Evolutionary conservation across 1,140 invertebrate genomes (phyloP), one percentile per base, ranked within the genome.

Genomic region (Anoplolepis gracilipes): DNA sequence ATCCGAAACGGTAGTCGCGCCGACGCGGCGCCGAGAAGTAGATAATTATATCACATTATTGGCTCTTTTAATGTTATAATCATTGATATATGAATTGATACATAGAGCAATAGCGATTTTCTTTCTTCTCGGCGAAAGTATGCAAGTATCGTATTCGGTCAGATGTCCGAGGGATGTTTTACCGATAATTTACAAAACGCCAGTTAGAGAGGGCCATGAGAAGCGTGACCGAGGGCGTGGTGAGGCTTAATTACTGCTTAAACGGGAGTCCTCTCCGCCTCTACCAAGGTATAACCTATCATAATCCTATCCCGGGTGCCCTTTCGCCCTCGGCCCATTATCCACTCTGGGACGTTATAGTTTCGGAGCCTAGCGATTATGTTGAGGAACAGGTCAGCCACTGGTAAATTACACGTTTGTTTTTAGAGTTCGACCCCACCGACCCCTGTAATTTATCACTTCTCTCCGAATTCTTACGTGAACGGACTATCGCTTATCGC

Each of bases 341-440:
- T 62, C 89, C n/a, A 85, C 49, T n/a, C n/a, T 22, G 70, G 67
- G 72, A 79, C 65, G 86, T 84, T 82, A 87, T 87, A 87, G 88
- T 91, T 87, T 65, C 76, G 82, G 88, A 82, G 89, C 86, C 46
- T 88, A 85, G 75, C 46, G 13, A 16, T 70, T 87, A 61, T 70
- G 78, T 57, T 85, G 84, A 87, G 88, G 78, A 69, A 85, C 89
- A 85, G 87, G 88, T 91, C 89, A 91, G 92, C 93, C 92, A 94
- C 93, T 91, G 93, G 90, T 94, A 94, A 94, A 94, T 94, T 94
- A 93, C 91, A 94, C 93, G 93, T 94, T 94, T 93, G 92, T 93
- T 93, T 93, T 90, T 49, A 49, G 92, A 90, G 72, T 22, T 73
- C 57, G 72, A 85, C 86, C 84, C 81, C 57, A 88, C 90, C 85